Conservation (phyloP, 2,888 invertebrate species). For the Hirtodrosophila duncani region DNA sequence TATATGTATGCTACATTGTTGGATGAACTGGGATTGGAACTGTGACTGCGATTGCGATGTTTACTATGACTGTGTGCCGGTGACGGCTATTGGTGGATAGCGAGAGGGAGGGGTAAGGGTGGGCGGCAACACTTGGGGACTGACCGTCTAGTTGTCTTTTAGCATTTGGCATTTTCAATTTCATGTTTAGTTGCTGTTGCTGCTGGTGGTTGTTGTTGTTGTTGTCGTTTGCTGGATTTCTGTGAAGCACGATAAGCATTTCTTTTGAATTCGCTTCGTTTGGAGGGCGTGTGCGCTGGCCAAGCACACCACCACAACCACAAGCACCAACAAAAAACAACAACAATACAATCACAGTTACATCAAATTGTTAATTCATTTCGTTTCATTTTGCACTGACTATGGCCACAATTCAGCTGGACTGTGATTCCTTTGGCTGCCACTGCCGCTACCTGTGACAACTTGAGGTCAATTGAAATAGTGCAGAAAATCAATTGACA, state of each 20-base stretch:
- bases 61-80: too few species aligned
- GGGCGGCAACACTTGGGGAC: constrained; percentile 11
- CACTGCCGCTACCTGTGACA: constrained; percentile 46
- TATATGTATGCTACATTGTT: constrained; percentile 43
- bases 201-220: constrained; percentile 25
- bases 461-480: constrained; percentile 68
- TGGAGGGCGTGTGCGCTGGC: constrained; percentile 64
- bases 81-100: not conserved
- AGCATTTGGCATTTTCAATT: constrained; percentile 71
- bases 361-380: constrained; percentile 73
- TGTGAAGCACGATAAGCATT: constrained; percentile 72
- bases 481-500: constrained; percentile 76
- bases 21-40: too few species aligned
- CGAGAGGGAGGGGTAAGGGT: constrained; percentile 1
- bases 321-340: constrained; percentile 16
- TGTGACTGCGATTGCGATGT: too few species aligned
- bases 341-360: constrained; percentile 63
- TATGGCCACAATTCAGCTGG: constrained; percentile 26
- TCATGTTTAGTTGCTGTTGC: constrained; percentile 54
- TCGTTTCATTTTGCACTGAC: constrained; percentile 72
- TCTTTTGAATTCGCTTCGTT: constrained; percentile 70
- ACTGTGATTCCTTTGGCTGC: constrained; percentile 51
- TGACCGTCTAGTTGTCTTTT: constrained; percentile 65
- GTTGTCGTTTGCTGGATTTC: constrained; percentile 56
- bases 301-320: constrained; percentile 16